phyloP scores from a whole-genome alignment of 2,888 invertebrate species.

The Nomada flava region DNA sequence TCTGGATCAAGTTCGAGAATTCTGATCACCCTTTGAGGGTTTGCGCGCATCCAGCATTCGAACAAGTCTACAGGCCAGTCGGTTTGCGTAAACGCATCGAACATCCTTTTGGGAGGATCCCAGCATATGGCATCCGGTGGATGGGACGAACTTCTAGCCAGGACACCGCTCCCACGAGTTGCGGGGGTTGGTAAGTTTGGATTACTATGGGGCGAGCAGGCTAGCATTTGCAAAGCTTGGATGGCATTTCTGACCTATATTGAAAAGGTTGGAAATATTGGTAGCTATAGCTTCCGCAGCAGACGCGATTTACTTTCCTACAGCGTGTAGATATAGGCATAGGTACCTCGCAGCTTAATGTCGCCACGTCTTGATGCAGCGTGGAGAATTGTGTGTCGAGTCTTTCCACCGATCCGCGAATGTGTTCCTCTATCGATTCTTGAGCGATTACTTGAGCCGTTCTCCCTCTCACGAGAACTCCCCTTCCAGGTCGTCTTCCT shows the following conservation, averaged over 20 bases:
- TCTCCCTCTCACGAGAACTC: constrained; percentile 75
- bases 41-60: constrained; percentile 89
- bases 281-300: no score
- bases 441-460: constrained; percentile 74
- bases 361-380: constrained; percentile 94
- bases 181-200: constrained; percentile 89
- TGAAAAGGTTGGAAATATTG: background rate
- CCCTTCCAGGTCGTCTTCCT: constrained; percentile 72
- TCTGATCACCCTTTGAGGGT: constrained; percentile 90
- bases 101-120: constrained; percentile 85
- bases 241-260: constrained; percentile 91
- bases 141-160: constrained; percentile 93
- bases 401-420: constrained; percentile 87
- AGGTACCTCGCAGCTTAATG: constrained; percentile 91
- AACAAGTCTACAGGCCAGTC: constrained; percentile 87
- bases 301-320: background rate
- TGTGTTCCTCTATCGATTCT: constrained; percentile 80
- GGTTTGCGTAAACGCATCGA: constrained; percentile 86
- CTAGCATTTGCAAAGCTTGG: constrained; percentile 93
- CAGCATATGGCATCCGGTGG: constrained; percentile 94
- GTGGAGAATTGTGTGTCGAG: constrained; percentile 93
- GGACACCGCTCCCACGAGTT: constrained; percentile 83
- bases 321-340: background rate
- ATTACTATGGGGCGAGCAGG: constrained; percentile 93
- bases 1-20: constrained; percentile 90